Conservation (phyloP, 2,113 vertebrate species). For the Acinonyx jubatus region DNA sequence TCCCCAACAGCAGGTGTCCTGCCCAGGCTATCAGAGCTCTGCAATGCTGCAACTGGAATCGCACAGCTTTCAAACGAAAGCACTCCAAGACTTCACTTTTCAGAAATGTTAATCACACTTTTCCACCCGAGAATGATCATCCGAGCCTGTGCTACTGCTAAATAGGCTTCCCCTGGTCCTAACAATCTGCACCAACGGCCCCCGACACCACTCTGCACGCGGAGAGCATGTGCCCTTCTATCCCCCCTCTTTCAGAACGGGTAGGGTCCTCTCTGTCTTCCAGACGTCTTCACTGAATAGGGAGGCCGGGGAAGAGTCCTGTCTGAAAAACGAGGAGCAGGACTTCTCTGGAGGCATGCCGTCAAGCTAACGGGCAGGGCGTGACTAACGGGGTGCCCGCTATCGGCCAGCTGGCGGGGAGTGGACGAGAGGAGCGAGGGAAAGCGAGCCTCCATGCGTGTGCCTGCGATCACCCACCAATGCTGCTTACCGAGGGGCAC, state of each 20-base stretch:
- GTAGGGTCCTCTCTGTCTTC: conserved; percentile 6
- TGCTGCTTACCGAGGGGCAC: conserved; percentile 69
- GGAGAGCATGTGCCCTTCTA: neutral
- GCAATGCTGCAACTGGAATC: neutral
- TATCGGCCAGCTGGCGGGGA: conserved; percentile 14
- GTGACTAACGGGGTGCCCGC: neutral
- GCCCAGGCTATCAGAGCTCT: neutral
- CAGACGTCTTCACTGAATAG: neutral
- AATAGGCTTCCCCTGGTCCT: neutral
- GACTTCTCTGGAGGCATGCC: neutral
- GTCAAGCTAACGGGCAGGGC: neutral
- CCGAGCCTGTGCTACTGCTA: neutral
- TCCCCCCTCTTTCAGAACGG: neutral
- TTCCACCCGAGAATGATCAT: neutral
- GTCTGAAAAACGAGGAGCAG: neutral
- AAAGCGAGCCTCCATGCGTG: conserved; percentile 75
- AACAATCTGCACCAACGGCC: neutral
- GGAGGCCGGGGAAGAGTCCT: conserved; percentile 24
- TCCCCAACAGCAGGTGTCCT: neutral
- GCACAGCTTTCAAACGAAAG: neutral
- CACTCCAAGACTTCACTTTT: neutral
- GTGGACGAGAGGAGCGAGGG: conserved; percentile 52
- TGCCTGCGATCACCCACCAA: conserved; percentile 67
- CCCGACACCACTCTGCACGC: neutral
- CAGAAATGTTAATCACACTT: conserved; percentile 22